Evolutionary conservation across 2,797 vertebrate genomes (phyloP), one percentile per base, ranked within the genome.

Genomic region (Megalops cyprinoides): DNA sequence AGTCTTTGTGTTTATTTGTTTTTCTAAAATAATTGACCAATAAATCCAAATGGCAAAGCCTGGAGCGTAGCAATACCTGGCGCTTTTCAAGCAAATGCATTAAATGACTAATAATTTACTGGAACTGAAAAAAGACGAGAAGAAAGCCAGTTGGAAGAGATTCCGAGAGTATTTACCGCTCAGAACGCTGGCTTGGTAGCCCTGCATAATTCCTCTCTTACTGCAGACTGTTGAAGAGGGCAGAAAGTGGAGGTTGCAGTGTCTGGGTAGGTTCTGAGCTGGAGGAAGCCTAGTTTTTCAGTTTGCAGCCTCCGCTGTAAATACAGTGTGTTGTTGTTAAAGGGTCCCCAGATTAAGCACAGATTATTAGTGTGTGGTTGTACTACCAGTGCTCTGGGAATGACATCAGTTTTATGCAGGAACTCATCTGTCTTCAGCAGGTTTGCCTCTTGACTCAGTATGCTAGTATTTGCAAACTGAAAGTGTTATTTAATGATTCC

Each of bases 31-130:
- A 91, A 92, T 92, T 85, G 90, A 86, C 74, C 79, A 83, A 87
- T 91, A 88, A 89, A 90, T 83, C 18, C 51, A 81, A 81, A 84
- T 80, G 78, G 82, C 15, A 82, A 25, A 44, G 85, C 87, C 79
- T 42, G 53, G 48, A 82, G 81, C 85, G 9, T 69, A 80, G 83
- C 85, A 80, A 15, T 82, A 88, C 78, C 87, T 89, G 86, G 85
- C 87, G 86, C 81, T 37, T 85, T 88, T 85, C 82, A 78, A 83
- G 88, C 87, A 93, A 91, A 88, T 87, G 81, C 88, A 90, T 83
- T 79, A 81, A 83, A 81, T 83, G 87, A 89, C 88, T 89, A 90
- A 88, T 92, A 83, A 90, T 85, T 90, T 83, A 82, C 81, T 89
- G 84, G 84, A 88, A 90, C 84, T 83, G 87, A 88, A 89, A 87